Conservation (phyloP, 2,888 invertebrate species). For the Melipona bicolor region DNA sequence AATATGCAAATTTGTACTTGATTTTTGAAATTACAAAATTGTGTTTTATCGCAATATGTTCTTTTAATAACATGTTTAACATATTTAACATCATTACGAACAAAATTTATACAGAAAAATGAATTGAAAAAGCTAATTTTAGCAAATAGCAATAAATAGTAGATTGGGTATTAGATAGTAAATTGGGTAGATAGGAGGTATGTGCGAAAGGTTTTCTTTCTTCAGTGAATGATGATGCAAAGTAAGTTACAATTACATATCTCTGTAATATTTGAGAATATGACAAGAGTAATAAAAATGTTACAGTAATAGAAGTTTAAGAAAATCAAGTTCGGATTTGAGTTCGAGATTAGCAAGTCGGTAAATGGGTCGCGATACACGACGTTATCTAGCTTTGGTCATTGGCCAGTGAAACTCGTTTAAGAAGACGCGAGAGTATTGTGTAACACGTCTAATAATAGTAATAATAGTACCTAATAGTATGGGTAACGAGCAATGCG, state of each 20-base stretch:
- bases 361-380: conserved; percentile 67
- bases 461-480: conserved; percentile 40
- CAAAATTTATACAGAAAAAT: background rate
- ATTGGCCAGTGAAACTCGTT: conserved; percentile 67
- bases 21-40: background rate
- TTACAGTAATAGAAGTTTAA: conserved; percentile 15
- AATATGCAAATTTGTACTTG: background rate
- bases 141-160: background rate
- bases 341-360: conserved; percentile 61
- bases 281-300: conserved; percentile 19
- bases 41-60: background rate
- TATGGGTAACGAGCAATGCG: conserved; percentile 12
- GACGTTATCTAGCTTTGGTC: conserved; percentile 69
- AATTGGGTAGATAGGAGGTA: background rate
- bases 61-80: background rate
- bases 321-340: conserved; percentile 62
- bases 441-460: conserved; percentile 62
- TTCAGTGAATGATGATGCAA: background rate
- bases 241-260: background rate
- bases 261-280: background rate
- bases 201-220: background rate
- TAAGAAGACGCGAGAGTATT: conserved; percentile 59
- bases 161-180: background rate
- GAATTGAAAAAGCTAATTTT: background rate
- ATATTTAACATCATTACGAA: no score